phyloP scores from a whole-genome alignment of 2,888 invertebrate genomes.

The Marasmarcha lunaedactyla region DNA sequence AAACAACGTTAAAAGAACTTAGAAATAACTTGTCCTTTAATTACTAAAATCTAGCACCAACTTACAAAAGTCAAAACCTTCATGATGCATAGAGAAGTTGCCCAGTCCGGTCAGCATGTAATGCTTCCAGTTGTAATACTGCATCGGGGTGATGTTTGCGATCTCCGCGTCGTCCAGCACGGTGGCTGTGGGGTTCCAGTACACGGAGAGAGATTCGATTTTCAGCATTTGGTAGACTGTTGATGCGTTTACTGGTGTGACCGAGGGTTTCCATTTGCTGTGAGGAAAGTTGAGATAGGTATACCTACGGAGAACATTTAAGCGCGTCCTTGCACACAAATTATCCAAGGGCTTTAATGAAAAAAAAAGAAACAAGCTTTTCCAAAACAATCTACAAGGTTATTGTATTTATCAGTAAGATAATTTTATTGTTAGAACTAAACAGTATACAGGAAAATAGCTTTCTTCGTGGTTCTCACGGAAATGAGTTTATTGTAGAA shows the following conservation, averaged over 20 bases:
- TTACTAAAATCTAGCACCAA: slow-evolving; percentile 21
- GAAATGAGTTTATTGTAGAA: no score
- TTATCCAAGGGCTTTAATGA: no score
- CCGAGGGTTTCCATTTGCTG: slow-evolving; percentile 83
- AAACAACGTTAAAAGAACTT: no score
- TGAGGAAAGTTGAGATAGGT: slow-evolving; percentile 20
- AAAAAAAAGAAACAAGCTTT: no score
- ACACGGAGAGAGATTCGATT: slow-evolving; percentile 80
- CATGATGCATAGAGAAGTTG: slow-evolving; percentile 81
- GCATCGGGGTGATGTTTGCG: slow-evolving; percentile 61
- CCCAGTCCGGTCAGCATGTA: slow-evolving; percentile 80
- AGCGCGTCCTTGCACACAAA: no score
- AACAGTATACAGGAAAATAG: no score
- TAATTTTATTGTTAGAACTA: no score
- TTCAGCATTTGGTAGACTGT: slow-evolving; percentile 81
- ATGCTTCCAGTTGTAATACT: slow-evolving; percentile 80
- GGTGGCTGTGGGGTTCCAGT: slow-evolving; percentile 77
- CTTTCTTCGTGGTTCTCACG: no score
- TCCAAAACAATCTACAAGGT: no score
- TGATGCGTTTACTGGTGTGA: slow-evolving; percentile 68
- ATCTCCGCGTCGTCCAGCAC: slow-evolving; percentile 66
- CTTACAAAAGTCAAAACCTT: slow-evolving; percentile 85
- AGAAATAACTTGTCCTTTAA: no score
- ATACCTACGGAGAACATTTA: neutral
- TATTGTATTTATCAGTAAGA: no score